phyloP scores from a whole-genome alignment of 92 coral and sea anemone species.

The Montipora capitata region DNA sequence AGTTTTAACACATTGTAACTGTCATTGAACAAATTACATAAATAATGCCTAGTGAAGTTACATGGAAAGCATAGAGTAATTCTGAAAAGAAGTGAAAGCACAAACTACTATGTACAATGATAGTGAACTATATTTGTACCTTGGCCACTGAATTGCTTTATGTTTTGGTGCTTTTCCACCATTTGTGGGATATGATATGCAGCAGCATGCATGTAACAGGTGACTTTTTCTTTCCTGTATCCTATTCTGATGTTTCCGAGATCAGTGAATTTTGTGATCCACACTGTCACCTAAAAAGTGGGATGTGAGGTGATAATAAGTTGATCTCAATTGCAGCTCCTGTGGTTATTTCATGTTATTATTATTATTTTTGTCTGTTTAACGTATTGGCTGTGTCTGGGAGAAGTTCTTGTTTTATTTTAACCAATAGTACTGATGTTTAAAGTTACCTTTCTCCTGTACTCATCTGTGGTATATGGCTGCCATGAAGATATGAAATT shows the following conservation, averaged over 20 bases:
- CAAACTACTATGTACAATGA: not conserved
- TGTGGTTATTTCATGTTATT: not conserved
- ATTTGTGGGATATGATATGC: constrained; percentile 36
- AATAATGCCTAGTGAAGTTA: not conserved
- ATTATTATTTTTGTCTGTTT: not conserved
- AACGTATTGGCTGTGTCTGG: not conserved
- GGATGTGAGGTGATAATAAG: not conserved
- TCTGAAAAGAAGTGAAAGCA: not conserved
- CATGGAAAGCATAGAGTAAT: not conserved
- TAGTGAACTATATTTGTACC: constrained; percentile 11
- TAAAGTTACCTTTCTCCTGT: constrained; percentile 22
- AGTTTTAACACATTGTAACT: not conserved
- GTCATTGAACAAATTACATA: not conserved
- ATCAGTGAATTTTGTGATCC: constrained; percentile 1
- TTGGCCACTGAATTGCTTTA: constrained; percentile 34
- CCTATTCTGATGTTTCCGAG: constrained; percentile 22
- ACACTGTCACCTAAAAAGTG: not conserved
- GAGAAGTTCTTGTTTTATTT: not conserved
- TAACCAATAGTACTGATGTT: not conserved
- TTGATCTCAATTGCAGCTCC: not conserved
- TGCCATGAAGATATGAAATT: constrained; percentile 44
- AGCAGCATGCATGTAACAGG: constrained; percentile 48
- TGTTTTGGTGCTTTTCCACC: constrained; percentile 3
- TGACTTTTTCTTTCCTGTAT: constrained; percentile 23
- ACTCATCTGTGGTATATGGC: constrained; percentile 13